Evolutionary conservation across 2,888 invertebrate genomes (phyloP), one percentile per base, ranked within the genome.

Genomic region (Pandemis corylana): DNA sequence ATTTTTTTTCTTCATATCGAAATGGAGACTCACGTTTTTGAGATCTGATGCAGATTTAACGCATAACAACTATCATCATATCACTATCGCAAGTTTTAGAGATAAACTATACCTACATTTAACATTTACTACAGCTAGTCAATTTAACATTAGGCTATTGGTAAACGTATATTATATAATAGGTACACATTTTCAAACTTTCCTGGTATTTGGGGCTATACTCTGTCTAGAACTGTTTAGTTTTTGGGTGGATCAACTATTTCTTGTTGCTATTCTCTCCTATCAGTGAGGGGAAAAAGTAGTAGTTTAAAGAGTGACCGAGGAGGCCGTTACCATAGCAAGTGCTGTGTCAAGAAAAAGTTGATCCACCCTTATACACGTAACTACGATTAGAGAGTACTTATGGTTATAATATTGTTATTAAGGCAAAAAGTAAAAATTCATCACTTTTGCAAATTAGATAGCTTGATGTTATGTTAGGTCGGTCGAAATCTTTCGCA

Each of bases 11-110:
- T 65, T 59, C 13, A 51, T 69, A 69, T 69, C 49, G 42, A 49
- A 42, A 36, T 6, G 65, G 69, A 70, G 74, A 70, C 61, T 61
- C 69, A 62, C 44, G 36, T 61, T 59, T 70, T 74, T 59, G 69
- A 70, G 69, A 70, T 74, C 73, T 49, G 13, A 73, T 28, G 20
- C 6, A 62, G 5, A 56, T 46, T 56, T 72, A 68, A 15, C 51
- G n/a, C 66, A 66, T 65, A n/a, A 13, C 7, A 36, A 36, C 28
- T 36, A 36, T 36, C 28, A 36, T 36, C 28, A 20, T n/a, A n/a
- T 20, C 2, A 51, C 28, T 36, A 66, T 51, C 56, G 36, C 66
- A 46, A 9, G 41, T 15, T 28, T 28, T 9, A 53, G 67, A 41
- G 15, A 51, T 13, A n/a, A 51, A 66, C 46, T 49, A 28, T 49